A percentile compares a stretch with the other conserved stretches of the same genome.
Conservation (phyloP, 2,797 vertebrate genomes). For the Trachurus trachurus region DNA sequence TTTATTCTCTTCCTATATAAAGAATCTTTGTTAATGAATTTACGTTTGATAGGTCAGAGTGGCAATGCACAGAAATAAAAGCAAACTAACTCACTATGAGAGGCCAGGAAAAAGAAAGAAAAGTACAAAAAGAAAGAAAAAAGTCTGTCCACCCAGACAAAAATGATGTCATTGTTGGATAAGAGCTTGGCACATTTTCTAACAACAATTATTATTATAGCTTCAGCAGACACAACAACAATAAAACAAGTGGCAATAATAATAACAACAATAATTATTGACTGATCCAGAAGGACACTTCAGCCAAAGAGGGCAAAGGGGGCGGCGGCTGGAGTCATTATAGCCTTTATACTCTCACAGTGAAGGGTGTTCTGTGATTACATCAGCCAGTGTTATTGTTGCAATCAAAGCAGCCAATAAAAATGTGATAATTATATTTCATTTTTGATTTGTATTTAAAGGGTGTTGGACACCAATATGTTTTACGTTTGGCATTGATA, state of each 20-base stretch:
- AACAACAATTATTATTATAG: constrained; percentile 4
- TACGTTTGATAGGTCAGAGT: too few relatives aligned
- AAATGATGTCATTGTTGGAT: not conserved
- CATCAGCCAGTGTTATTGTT: not conserved
- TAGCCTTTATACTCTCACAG: not conserved
- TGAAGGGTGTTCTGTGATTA: not conserved
- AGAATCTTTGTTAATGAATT: too few relatives aligned
- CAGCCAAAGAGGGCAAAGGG: constrained; percentile 16
- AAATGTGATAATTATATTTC: not conserved
- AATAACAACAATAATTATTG: constrained; percentile 26
- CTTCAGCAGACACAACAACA: not conserved
- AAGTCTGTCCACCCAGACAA: not conserved
- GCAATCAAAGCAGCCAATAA: constrained; percentile 2
- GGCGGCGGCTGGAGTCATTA: not conserved
- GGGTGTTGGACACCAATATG: not conserved
- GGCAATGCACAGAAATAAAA: too few relatives aligned
- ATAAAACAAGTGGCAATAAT: constrained; percentile 15
- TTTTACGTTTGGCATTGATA: not conserved
- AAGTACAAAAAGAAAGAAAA: not conserved
- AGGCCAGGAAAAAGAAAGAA: not conserved
- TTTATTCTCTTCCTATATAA: too few relatives aligned
- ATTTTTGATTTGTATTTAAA: not conserved
- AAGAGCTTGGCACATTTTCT: not conserved
- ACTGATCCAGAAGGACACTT: constrained; percentile 18
- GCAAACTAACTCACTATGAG: too few relatives aligned